phyloP scores from a whole-genome alignment of 1,140 invertebrate genomes.

The Pissodes strobi region DNA sequence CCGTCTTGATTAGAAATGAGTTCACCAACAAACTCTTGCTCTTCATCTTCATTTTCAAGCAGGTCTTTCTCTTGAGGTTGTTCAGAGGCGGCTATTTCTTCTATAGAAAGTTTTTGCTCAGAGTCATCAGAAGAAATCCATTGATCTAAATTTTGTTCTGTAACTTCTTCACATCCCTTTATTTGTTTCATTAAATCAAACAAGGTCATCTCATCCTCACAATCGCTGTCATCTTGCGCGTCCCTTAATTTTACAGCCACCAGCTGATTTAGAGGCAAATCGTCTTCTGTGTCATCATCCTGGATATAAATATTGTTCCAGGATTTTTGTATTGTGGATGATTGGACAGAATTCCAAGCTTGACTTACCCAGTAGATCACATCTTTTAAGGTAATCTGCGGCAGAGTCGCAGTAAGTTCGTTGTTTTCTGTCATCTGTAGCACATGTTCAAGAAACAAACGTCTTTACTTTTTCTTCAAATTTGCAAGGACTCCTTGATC shows the following conservation, averaged over 20 bases:
- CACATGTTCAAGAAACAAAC: constrained; percentile 10
- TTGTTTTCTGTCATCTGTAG: constrained; percentile 1
- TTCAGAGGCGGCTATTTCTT: constrained; percentile 4
- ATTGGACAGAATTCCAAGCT: neutral
- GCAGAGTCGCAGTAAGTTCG: neutral
- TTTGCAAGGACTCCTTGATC: constrained; percentile 50
- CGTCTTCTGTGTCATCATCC: neutral
- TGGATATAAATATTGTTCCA: constrained; percentile 3
- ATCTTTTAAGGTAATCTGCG: constrained; percentile 6
- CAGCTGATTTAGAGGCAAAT: neutral
- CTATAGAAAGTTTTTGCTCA: neutral
- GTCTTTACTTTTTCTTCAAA: constrained; percentile 41
- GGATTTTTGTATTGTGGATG: neutral
- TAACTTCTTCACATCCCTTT: constrained; percentile 15
- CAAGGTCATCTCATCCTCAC: constrained; percentile 13
- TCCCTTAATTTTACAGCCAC: neutral
- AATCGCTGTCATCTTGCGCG: constrained; percentile 1
- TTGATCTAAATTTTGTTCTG: constrained; percentile 1
- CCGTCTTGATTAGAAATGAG: constrained; percentile 12
- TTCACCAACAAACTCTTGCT: neutral
- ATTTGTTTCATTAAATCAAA: constrained; percentile 18
- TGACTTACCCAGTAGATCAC: neutral
- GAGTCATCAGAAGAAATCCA: constrained; percentile 6
- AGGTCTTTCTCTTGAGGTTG: neutral
- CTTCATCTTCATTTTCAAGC: constrained; percentile 3